Percentiles rank a stretch among this genome's conserved stretches.
phyloP scores from a whole-genome alignment of 2,113 vertebrate species.

The Campylorhamphus procurvoides region DNA sequence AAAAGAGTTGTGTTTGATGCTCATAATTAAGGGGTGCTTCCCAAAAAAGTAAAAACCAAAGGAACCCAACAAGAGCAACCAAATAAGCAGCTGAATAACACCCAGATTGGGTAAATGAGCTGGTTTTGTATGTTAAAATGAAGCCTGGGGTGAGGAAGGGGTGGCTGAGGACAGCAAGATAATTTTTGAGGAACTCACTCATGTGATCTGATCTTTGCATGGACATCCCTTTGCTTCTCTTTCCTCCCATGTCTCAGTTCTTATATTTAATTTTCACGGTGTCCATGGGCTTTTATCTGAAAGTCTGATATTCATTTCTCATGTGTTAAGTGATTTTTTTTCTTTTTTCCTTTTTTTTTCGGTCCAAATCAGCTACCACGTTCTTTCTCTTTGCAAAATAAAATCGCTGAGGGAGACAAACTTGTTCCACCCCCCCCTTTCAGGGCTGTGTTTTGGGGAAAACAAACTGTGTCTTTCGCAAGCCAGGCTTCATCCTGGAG shows the following conservation, averaged over 20 bases:
- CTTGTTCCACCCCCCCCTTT: neutral
- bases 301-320: neutral
- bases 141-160: neutral
- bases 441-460: neutral
- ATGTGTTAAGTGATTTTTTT: neutral
- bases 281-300: neutral
- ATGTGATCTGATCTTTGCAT: neutral
- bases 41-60: neutral
- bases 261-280: neutral
- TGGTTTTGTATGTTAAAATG: neutral
- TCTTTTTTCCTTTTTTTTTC: neutral
- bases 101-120: neutral
- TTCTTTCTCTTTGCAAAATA: neutral
- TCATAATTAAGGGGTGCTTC: neutral
- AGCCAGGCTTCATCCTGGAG: neutral
- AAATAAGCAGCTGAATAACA: neutral
- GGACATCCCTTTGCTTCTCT: neutral
- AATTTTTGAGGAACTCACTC: neutral
- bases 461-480: neutral
- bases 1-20: neutral
- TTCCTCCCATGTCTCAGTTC: neutral
- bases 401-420: neutral
- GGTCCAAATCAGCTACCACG: neutral
- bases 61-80: too few relatives aligned
- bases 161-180: neutral